Evolutionary conservation across 2,113 vertebrate genomes (phyloP).

Genomic region (Falco punctatus): DNA sequence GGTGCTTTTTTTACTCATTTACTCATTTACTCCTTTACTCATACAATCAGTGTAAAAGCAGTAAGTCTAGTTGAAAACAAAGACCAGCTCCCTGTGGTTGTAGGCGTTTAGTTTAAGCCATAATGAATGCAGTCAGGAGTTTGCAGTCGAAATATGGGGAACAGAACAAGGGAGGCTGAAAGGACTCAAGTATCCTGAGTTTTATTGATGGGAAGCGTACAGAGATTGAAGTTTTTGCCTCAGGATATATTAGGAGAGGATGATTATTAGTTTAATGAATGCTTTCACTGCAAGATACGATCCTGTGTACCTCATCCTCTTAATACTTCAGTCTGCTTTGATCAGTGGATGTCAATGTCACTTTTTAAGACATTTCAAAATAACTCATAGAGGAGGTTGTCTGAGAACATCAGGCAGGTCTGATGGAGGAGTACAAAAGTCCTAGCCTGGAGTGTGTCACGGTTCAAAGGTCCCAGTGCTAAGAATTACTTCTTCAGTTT

Average conservation of each 20-base stretch:
- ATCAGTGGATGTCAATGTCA: background rate
- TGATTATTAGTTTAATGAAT: constrained; percentile 2
- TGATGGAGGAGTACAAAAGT: background rate
- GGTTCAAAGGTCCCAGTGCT: background rate
- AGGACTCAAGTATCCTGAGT: background rate
- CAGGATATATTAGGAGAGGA: background rate
- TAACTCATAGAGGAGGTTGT: background rate
- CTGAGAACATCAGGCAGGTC: background rate
- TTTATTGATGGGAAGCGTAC: background rate
- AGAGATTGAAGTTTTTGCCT: background rate
- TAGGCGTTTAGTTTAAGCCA: background rate
- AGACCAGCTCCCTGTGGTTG: background rate
- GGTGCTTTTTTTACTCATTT: background rate
- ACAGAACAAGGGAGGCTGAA: background rate
- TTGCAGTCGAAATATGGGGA: background rate
- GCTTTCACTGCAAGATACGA: background rate
- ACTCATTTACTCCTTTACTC: background rate
- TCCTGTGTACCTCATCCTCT: background rate
- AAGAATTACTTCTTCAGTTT: background rate
- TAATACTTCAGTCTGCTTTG: background rate
- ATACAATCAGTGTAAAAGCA: background rate
- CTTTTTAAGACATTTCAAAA: constrained; percentile 7
- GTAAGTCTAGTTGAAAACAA: background rate
- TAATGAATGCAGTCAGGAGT: background rate
- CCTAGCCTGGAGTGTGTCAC: background rate